A percentile compares a stretch with the other conserved stretches of the same genome.
Evolutionary conservation across 2,888 invertebrate species (phyloP).

Genomic region (Calephelis perditalis): DNA sequence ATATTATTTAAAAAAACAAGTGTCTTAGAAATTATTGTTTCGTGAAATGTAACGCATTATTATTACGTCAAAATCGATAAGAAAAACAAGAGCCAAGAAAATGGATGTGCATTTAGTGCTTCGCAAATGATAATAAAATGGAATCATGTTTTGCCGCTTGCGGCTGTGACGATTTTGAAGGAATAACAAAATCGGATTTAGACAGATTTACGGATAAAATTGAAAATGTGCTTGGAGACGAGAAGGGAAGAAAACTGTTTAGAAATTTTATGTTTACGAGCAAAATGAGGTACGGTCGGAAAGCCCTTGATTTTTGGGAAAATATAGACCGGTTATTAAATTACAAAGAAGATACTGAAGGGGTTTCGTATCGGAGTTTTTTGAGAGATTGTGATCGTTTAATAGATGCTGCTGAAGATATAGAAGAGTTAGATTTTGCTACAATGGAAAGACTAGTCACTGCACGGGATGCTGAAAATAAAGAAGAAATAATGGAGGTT

Average conservation of each 20-base stretch:
- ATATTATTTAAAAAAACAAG: conserved; percentile 15
- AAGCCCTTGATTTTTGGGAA: conserved; percentile 62
- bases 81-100: conserved; percentile 26
- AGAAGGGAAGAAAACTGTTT: conserved; percentile 64
- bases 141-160: conserved; percentile 70
- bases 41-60: conserved; percentile 11
- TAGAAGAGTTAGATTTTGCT: conserved; percentile 64
- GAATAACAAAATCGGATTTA: conserved; percentile 65
- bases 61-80: conserved; percentile 48
- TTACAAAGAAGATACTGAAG: conserved; percentile 51
- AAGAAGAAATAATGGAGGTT: conserved; percentile 50
- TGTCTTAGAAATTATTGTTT: conserved; percentile 16
- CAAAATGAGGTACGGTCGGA: conserved; percentile 57
- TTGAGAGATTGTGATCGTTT: conserved; percentile 51
- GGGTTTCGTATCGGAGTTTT: conserved; percentile 47
- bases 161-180: conserved; percentile 63
- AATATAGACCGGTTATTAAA: conserved; percentile 54
- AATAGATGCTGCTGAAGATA: conserved; percentile 58
- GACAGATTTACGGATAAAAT: conserved; percentile 72
- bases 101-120: conserved; percentile 40
- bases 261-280: conserved; percentile 67
- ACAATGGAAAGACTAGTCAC: conserved; percentile 57
- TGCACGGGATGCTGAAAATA: conserved; percentile 52
- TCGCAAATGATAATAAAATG: conserved; percentile 54
- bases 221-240: conserved; percentile 69